phyloP scores from a whole-genome alignment of 2,888 invertebrate species.

The Andricus curvator region DNA sequence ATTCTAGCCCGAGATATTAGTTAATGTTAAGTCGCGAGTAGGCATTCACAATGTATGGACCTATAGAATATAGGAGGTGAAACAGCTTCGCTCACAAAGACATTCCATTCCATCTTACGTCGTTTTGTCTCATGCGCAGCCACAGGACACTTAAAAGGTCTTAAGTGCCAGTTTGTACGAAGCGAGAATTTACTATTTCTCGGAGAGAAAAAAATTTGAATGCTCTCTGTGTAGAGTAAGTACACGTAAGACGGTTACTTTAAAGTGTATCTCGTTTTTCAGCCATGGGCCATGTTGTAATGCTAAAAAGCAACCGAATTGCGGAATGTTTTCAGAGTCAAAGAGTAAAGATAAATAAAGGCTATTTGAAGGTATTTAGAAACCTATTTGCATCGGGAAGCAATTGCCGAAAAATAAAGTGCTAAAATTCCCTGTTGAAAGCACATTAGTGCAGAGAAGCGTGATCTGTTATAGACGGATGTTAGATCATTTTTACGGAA shows the following conservation, averaged over 20 bases:
- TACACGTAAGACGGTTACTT: neutral
- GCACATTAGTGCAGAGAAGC: too few relatives aligned
- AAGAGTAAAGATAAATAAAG: constrained; percentile 22
- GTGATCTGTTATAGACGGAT: too few relatives aligned
- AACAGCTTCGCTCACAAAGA: constrained; percentile 48
- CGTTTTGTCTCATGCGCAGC: constrained; percentile 29
- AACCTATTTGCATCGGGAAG: constrained; percentile 1
- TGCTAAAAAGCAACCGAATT: constrained; percentile 4
- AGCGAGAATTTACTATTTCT: constrained; percentile 9
- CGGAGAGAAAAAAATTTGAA: neutral
- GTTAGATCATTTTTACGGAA: too few relatives aligned
- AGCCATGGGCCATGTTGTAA: neutral
- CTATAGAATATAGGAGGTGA: constrained; percentile 43
- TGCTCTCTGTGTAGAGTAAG: neutral
- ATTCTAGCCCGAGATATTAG: constrained; percentile 14
- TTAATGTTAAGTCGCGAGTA: constrained; percentile 23
- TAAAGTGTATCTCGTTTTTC: constrained; percentile 19
- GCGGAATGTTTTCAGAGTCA: constrained; percentile 3
- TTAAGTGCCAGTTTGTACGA: constrained; percentile 30
- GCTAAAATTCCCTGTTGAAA: neutral
- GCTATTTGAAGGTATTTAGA: constrained; percentile 22
- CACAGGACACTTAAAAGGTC: constrained; percentile 32
- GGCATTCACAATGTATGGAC: constrained; percentile 35
- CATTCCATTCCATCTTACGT: constrained; percentile 49
- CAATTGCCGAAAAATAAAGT: neutral